A percentile compares a stretch with the other conserved stretches of the same genome.
phyloP scores from a whole-genome alignment of 2,113 vertebrate species.

The chimpanzee (Pan troglodytes) region NHGRI_mPanTro3-v2.1_pri NC_072407.2:14466501-14467000 shows the following conservation, averaged over 20 bases:
- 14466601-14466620: neutral
- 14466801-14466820: neutral
- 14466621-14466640: neutral
- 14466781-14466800: neutral
- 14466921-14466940: no score
- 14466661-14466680: neutral
- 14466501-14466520: neutral
- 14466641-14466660: neutral
- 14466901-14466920: neutral
- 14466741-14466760: neutral
- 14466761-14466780: neutral
- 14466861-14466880: neutral
- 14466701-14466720: neutral
- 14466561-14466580: neutral
- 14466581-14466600: neutral
- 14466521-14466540: neutral
- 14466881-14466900: neutral
- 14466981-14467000: no score
- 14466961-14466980: no score
- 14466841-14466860: neutral
- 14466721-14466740: neutral
- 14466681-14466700: neutral
- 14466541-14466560: neutral
- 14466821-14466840: conserved; percentile 22
- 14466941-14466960: no score